Base-by-base conservation (phyloP, 2,113 vertebrate genomes). In the Corythornis vintsioides region DNA sequence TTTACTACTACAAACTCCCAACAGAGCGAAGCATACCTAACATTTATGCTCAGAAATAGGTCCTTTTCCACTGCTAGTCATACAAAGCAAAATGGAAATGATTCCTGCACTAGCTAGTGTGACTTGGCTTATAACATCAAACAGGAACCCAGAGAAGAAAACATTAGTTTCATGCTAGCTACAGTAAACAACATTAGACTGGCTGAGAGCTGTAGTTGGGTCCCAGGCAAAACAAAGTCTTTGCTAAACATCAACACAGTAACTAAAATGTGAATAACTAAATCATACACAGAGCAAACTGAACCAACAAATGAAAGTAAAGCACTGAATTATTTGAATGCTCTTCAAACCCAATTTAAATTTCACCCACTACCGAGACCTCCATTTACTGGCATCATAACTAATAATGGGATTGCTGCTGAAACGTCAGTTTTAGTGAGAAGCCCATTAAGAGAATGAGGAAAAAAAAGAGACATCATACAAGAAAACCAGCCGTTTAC, bases 391-490 rank as follows among this genome's bases (percentile, higher is more conserved):
- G 82, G 88, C 95, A 94, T 95, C 94, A 94, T 96, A 96, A 96
- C 96, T 97, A 97, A 97, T 96, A 96, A 96, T 84, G 90, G 82
- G 78, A 96, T 96, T 94, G 94, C 89, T 97, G 94, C 92, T 91
- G 95, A 96, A 96, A 96, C 18, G 71, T 96, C 95, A 95, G 90
- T 95, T 97, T 95, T 96, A 92, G 90, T 7, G n/a, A 95, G 94
- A 88, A 94, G 87, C 76, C 91, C 82, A 95, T 97, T 96, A 97
- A 77, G 60, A 95, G 92, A 95, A 93, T 71, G 94, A 92, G 91
- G 3, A 48, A 90, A 65, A 94, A 35, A 94, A 83, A 90, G 88
- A 97, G 90, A 95, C 82, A 96, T 96, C 94, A 91, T 71, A 95
- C 86, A 94, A 95, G 93, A 95, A 95, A 96, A 94, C 84, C 91